phyloP scores from a whole-genome alignment of 2,888 invertebrate species.

The Eilema caniola region DNA sequence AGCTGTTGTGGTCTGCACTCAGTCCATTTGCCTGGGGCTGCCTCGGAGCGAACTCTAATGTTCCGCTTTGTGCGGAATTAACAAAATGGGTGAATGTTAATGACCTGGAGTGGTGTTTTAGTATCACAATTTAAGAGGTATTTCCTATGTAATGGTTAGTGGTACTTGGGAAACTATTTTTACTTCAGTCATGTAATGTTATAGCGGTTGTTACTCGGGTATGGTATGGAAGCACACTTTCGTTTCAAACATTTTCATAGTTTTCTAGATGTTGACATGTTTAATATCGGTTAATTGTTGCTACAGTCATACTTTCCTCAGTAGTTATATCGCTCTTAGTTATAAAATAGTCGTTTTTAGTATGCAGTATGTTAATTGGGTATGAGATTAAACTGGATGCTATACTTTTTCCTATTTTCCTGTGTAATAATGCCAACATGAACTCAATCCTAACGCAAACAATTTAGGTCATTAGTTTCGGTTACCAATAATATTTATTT shows the following conservation, averaged over 20 bases:
- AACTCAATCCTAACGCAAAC: too few species aligned
- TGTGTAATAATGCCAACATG: too few species aligned
- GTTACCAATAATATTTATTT: too few species aligned
- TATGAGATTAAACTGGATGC: too few species aligned
- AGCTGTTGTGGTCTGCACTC: slow-evolving; percentile 67
- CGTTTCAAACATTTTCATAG: slow-evolving; percentile 5
- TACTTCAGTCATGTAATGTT: slow-evolving; percentile 32
- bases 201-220: slow-evolving; percentile 19
- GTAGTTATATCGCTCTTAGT: too few species aligned
- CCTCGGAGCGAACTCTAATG: slow-evolving; percentile 63
- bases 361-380: too few species aligned
- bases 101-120: slow-evolving; percentile 43
- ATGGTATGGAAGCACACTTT: neutral
- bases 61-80: slow-evolving; percentile 69
- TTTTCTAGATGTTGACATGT: neutral
- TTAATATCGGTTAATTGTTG: neutral
- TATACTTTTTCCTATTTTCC: too few species aligned
- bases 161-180: slow-evolving; percentile 39
- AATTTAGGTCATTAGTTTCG: too few species aligned
- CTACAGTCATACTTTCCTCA: neutral
- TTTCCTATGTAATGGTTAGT: slow-evolving; percentile 42
- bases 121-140: slow-evolving; percentile 48
- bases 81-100: slow-evolving; percentile 67
- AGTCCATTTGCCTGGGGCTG: slow-evolving; percentile 72
- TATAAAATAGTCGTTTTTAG: too few species aligned